Base-by-base conservation (phyloP, 2,888 invertebrate genomes). In the Rotaria socialis region DNA sequence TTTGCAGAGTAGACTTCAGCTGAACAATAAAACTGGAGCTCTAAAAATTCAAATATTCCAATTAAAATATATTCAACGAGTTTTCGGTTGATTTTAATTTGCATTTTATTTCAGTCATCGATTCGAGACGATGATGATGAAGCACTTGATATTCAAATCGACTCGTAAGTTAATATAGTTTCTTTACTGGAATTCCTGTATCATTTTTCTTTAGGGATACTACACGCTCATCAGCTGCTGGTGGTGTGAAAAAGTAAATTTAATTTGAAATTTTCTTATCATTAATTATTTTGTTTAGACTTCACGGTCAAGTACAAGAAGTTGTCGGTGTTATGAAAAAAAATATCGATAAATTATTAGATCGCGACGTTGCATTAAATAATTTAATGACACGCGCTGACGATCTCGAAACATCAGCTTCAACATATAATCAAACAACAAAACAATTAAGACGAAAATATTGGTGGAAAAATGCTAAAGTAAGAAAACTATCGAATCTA, bases 261-360 rank as follows among this genome's bases (percentile, higher is more conserved):
- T 11, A 11, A 50, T 50, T 50, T 50, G 50, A 8, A 50, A 43
- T 22, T 22, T 24, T 0, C 14, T n/a, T 24, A 7, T 2, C 47
- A 16, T 16, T 16, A n/a, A 47, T 47, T 80, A 35, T 11, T 43
- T 22, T 41, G 0, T 1, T 41, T 47, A 80, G 80, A 80, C 85
- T 86, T 41, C 86, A 86, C 16, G 74, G 74, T 35, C 86, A 86
- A 85, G 86, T 86, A 35, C 80, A 60, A 50, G 86, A 85, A 60
- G 86, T 86, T 43, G 67, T 85, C 84, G 86, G 85, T 85, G 80
- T 60, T 52, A 86, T 86, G 86, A 86, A 86, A 85, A 27, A 80
- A 19, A 86, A 86, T 86, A 85, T 86, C 22, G 86, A 86, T 75
- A 86, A 86, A 86, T 75, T 86, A 35, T 56, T 84, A 22, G 86